Percentiles rank a stretch among this genome's conserved stretches.
phyloP scores from a whole-genome alignment of 2,888 invertebrate species.

The Drosophila nigritarsus region DNA sequence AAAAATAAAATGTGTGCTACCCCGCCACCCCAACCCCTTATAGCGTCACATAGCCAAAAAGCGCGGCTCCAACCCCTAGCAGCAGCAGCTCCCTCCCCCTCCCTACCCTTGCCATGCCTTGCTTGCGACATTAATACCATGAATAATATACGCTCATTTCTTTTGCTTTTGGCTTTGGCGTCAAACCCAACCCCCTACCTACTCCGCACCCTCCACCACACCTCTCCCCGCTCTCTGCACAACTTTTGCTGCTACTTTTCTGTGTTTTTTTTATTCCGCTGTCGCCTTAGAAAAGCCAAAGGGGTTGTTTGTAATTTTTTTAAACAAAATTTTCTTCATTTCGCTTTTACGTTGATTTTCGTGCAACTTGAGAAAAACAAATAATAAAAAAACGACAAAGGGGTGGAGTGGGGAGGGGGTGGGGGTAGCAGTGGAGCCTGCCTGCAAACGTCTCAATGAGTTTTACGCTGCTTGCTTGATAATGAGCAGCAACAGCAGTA shows the following conservation, averaged over 20 bases:
- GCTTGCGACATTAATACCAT: conserved; percentile 77
- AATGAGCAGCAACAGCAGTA: conserved; percentile 66
- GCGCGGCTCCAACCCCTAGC: conserved; percentile 20
- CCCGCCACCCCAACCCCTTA: conserved; percentile 9
- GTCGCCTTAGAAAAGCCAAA: conserved; percentile 66
- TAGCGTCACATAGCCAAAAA: conserved; percentile 3
- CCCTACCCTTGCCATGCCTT: neutral
- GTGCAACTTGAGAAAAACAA: conserved; percentile 75
- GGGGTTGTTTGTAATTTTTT: conserved; percentile 81
- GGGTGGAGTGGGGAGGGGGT: too few relatives aligned
- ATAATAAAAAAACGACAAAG: conserved; percentile 58
- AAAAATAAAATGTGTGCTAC: conserved; percentile 23
- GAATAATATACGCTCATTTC: conserved; percentile 80
- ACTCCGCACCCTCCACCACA: neutral
- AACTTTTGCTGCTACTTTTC: conserved; percentile 20
- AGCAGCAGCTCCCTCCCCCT: neutral
- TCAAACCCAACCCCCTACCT: conserved; percentile 12
- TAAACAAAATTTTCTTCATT: conserved; percentile 76
- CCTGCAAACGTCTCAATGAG: conserved; percentile 77
- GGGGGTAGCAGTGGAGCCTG: conserved; percentile 12
- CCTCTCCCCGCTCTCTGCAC: conserved; percentile 2
- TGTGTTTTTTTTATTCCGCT: conserved; percentile 17
- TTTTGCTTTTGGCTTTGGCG: conserved; percentile 62
- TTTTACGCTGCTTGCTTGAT: conserved; percentile 79
- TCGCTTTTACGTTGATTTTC: conserved; percentile 73